Percentiles rank a stretch among this genome's conserved stretches.
phyloP scores from a whole-genome alignment of 2,113 vertebrate species.

The Propithecus coquereli region DNA sequence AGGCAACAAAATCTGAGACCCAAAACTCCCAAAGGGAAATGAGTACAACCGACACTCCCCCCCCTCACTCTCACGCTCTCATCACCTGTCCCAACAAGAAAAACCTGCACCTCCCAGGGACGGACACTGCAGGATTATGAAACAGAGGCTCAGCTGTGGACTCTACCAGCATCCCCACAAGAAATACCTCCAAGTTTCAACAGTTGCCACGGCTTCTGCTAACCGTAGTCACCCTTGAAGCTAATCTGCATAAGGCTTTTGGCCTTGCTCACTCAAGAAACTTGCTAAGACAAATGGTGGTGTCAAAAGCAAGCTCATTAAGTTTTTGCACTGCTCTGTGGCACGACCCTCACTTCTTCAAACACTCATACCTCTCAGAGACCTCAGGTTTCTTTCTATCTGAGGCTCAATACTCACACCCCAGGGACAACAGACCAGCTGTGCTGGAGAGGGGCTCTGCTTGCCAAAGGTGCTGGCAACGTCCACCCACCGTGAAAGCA shows the following conservation, averaged over 20 bases:
- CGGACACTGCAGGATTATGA: background rate
- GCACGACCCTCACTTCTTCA: conserved; percentile 62
- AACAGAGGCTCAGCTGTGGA: background rate
- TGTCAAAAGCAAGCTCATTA: conserved; percentile 83
- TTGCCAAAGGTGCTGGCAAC: conserved; percentile 39
- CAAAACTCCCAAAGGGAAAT: background rate
- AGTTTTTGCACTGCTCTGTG: conserved; percentile 77
- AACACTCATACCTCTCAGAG: conserved; percentile 61
- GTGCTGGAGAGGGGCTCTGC: background rate
- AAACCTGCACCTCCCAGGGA: background rate
- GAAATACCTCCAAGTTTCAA: conserved; percentile 44
- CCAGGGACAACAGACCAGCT: conserved; percentile 57
- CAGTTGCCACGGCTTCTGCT: conserved; percentile 65
- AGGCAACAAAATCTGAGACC: background rate
- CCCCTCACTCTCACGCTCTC: background rate
- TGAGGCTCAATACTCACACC: conserved; percentile 55
- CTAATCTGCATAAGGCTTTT: conserved; percentile 81
- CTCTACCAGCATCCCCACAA: background rate
- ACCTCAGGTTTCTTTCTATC: conserved; percentile 23
- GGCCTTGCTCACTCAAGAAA: conserved; percentile 76
- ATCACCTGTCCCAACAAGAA: background rate
- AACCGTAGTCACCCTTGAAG: conserved; percentile 65
- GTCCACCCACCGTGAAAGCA: conserved; percentile 39
- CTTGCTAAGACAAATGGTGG: conserved; percentile 78
- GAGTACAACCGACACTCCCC: too few relatives aligned